These are phyloP conservation scores for Podargus strigoides DNA, from an alignment of 2,797 vertebrate species.

Conservation along the genomic window DNA sequence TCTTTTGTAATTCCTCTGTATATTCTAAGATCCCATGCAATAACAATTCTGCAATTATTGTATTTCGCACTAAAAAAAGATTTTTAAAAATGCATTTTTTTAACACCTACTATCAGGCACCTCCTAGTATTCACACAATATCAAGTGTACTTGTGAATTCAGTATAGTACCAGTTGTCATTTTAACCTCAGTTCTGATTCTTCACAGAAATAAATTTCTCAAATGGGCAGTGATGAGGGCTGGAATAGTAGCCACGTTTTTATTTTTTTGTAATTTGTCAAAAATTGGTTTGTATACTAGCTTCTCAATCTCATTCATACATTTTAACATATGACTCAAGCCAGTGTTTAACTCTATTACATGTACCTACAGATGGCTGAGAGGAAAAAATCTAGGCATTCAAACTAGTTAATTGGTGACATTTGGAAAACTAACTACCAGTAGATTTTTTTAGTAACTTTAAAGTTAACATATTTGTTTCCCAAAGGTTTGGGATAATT, in stretches of 20 bases:
- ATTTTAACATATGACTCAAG: conserved; percentile 3
- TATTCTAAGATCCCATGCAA: neutral
- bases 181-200: neutral
- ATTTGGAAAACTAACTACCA: neutral
- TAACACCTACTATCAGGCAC: neutral
- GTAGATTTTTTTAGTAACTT: neutral
- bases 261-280: neutral
- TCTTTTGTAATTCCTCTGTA: neutral
- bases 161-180: neutral
- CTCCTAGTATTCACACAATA: neutral
- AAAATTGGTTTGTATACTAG: neutral
- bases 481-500: neutral
- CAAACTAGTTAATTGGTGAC: neutral
- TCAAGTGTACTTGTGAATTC: neutral
- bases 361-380: conserved; percentile 12
- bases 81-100: neutral
- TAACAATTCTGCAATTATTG: neutral
- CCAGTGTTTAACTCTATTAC: neutral
- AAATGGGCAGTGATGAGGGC: neutral
- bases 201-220: neutral
- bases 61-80: neutral
- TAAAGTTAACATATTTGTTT: neutral
- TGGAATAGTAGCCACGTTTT: neutral
- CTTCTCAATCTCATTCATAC: neutral
- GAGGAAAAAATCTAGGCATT: neutral